These are phyloP conservation scores for Aythya baeri DNA, from an alignment of 2,113 vertebrate genomes.

Conservation along the genomic window DNA sequence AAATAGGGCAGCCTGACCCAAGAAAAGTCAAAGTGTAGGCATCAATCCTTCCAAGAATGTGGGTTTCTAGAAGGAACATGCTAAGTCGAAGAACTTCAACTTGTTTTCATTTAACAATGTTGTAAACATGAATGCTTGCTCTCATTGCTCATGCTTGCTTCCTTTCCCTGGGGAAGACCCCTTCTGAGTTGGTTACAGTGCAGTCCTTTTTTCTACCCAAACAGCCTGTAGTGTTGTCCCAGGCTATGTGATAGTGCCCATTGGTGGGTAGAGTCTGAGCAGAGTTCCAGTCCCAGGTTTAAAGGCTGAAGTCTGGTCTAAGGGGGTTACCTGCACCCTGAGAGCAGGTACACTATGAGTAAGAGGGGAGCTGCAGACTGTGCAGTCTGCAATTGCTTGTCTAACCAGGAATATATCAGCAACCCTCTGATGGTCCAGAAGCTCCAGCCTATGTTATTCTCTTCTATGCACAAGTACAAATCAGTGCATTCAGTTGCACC, in stretches of 20 bases:
- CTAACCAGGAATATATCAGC: neutral
- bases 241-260: neutral
- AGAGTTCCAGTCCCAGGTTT: neutral
- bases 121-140: neutral
- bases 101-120: neutral
- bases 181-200: neutral
- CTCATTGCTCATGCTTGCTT: accelerated
- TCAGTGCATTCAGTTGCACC: neutral
- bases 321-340: neutral
- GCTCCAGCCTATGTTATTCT: neutral
- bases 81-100: neutral
- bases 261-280: neutral
- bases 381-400: neutral
- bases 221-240: neutral
- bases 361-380: neutral
- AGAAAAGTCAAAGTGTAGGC: neutral
- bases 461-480: neutral
- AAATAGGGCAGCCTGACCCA: neutral
- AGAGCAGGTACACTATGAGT: neutral
- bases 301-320: neutral
- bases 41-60: neutral
- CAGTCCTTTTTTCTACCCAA: neutral
- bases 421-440: neutral
- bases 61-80: neutral
- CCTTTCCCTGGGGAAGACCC: neutral